Percentiles rank a stretch among this genome's conserved stretches.
These are phyloP conservation scores for Tringa solitaria DNA, from an alignment of 2,113 vertebrate species.

Conservation along the genomic window DNA sequence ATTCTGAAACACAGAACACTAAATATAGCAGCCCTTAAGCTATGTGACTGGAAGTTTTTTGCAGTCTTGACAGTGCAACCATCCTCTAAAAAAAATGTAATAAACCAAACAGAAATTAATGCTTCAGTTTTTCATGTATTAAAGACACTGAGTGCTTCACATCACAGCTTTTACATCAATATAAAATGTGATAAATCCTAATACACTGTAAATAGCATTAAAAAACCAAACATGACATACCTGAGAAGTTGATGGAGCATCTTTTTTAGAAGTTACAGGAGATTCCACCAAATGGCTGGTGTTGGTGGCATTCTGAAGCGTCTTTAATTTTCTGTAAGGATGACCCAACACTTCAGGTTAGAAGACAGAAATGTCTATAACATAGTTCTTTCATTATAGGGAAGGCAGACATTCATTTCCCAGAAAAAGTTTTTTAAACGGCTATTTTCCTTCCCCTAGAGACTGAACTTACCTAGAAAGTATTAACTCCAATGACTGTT, in stretches of 20 bases:
- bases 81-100: neutral
- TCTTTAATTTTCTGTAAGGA: conserved; percentile 73
- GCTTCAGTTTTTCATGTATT: neutral
- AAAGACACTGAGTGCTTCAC: neutral
- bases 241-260: conserved; percentile 60
- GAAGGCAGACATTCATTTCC: neutral
- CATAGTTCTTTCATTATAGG: neutral
- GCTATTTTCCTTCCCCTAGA: neutral
- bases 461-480: conserved; percentile 79
- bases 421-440: neutral
- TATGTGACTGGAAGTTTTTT: fast-evolving
- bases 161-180: neutral
- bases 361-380: neutral
- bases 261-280: conserved; percentile 35
- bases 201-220: neutral
- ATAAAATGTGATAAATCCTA: neutral
- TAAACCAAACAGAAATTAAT: neutral
- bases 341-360: conserved; percentile 54
- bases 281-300: conserved; percentile 44
- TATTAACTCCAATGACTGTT: conserved; percentile 79
- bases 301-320: conserved; percentile 66
- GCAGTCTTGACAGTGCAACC: neutral
- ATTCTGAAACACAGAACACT: neutral
- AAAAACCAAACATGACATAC: conserved; percentile 45
- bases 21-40: neutral